Percentiles rank a stretch among this genome's conserved stretches.
These are phyloP conservation scores for Trachelus iudaicus DNA, from an alignment of 2,888 invertebrate genomes.

Conservation along the genomic window DNA sequence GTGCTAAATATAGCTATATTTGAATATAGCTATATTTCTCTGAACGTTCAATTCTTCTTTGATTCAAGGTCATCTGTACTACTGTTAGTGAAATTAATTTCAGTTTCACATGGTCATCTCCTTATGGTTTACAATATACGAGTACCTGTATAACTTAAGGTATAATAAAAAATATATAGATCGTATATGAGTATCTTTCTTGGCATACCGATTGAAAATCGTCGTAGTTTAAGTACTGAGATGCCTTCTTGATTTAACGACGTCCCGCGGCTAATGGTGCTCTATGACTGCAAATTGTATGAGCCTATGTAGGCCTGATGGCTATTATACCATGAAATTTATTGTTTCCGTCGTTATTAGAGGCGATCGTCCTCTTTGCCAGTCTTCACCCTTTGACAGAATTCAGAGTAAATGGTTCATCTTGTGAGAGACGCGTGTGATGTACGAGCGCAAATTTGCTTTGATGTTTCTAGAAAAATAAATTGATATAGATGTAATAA, in stretches of 20 bases:
- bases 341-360: not conserved
- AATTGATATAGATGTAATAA: not conserved
- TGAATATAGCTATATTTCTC: not conserved
- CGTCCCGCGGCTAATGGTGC: not conserved
- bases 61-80: not conserved
- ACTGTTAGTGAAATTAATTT: not conserved
- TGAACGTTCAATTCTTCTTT: not conserved
- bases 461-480: not conserved
- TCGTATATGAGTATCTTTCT: not conserved
- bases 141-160: not conserved
- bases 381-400: not conserved
- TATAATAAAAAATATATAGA: not conserved
- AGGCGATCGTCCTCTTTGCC: not conserved
- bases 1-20: not conserved
- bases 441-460: not conserved
- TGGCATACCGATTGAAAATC: not conserved
- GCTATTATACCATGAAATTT: not conserved
- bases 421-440: not conserved
- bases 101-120: not conserved
- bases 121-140: not conserved
- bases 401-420: not conserved
- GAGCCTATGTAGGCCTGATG: not conserved
- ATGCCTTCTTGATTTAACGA: not conserved
- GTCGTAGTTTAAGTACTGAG: not conserved
- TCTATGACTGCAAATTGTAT: not conserved